Evolutionary conservation across 2,113 vertebrate genomes (phyloP).

Genomic region (Pao palembangensis): DNA sequence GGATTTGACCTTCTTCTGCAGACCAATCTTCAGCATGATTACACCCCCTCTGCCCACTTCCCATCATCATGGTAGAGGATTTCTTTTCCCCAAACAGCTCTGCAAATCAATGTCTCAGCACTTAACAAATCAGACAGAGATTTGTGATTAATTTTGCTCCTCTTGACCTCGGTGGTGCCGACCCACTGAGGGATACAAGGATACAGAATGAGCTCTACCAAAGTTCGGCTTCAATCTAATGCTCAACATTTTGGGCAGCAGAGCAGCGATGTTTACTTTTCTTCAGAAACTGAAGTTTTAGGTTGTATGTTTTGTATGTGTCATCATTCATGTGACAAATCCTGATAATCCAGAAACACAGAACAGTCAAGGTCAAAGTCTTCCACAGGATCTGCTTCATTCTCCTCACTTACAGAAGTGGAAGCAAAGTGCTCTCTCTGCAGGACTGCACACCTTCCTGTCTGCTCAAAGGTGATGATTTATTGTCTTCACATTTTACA

Average conservation of each 20-base stretch:
- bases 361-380: no score
- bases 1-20: slow-evolving; percentile 62
- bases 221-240: no score
- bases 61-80: slow-evolving; percentile 35
- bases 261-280: no score
- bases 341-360: no score
- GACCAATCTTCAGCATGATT: slow-evolving; percentile 55
- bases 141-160: slow-evolving; percentile 52
- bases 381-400: background rate
- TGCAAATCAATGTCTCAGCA: slow-evolving; percentile 54
- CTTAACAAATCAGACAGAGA: slow-evolving; percentile 57
- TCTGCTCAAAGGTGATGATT: slow-evolving; percentile 19
- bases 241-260: no score
- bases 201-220: no score
- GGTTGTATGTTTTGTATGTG: no score
- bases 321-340: no score
- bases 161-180: slow-evolving; percentile 32
- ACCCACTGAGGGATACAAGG: slow-evolving; percentile 9
- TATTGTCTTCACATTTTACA: slow-evolving; percentile 15
- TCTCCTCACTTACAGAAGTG: no score
- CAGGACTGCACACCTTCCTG: no score
- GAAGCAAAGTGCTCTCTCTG: no score
- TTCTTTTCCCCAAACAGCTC: slow-evolving; percentile 44
- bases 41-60: slow-evolving; percentile 22
- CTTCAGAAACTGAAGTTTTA: no score